These are phyloP conservation scores for Mixornis gularis DNA, from an alignment of 2,113 vertebrate genomes.

Conservation along the genomic window DNA sequence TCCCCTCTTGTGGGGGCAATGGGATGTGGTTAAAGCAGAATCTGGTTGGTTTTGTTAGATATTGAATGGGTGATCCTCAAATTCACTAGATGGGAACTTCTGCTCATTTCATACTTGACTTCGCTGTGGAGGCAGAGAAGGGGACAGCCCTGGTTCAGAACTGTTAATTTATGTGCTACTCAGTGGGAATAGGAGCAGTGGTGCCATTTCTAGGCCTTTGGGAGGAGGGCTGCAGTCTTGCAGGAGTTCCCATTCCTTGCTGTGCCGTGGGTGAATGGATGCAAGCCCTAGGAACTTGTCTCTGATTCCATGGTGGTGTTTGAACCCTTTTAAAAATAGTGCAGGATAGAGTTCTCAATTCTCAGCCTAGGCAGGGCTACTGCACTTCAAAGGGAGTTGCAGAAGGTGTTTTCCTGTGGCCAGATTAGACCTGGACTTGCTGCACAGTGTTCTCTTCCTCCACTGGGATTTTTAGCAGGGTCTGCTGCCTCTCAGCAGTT, in stretches of 20 bases:
- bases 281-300: not conserved
- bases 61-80: not conserved
- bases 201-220: not conserved
- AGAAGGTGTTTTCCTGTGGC: not conserved
- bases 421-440: not conserved
- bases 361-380: not conserved
- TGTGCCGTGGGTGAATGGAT: not conserved
- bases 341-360: slow-evolving; percentile 24
- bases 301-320: not conserved
- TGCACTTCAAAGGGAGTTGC: not conserved
- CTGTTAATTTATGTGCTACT: not conserved
- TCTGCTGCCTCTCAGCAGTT: not conserved
- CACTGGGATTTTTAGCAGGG: not conserved
- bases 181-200: not conserved
- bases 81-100: not conserved
- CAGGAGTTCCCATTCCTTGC: not conserved
- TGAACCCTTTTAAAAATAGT: slow-evolving; percentile 55
- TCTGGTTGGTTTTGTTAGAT: not conserved
- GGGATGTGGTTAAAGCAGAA: not conserved
- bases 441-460: not conserved
- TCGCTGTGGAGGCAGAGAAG: not conserved
- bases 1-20: rapidly evolving
- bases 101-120: not conserved
- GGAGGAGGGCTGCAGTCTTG: not conserved
- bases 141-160: not conserved